Conservation (phyloP, 2,797 vertebrate genomes). For the Yasuhikotakia modesta region DNA sequence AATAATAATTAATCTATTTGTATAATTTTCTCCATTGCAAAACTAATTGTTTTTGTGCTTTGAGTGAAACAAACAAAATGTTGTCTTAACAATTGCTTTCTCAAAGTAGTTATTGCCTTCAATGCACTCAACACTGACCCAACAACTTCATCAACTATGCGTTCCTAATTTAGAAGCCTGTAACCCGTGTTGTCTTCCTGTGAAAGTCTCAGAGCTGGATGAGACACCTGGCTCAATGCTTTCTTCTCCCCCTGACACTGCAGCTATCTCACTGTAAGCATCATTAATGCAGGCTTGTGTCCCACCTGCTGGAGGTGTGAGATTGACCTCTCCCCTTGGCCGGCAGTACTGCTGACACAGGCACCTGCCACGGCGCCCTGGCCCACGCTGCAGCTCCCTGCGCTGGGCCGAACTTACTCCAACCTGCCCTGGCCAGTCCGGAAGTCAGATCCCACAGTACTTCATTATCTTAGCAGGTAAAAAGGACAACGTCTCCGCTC, state of each 20-base stretch:
- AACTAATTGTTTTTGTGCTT: slow-evolving; percentile 10
- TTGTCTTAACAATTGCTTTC: background rate
- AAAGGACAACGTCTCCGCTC: slow-evolving; percentile 31
- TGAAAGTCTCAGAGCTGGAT: slow-evolving; percentile 28
- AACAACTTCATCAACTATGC: slow-evolving; percentile 11
- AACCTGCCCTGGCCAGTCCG: slow-evolving; percentile 26
- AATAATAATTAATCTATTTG: background rate
- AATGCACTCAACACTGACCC: background rate
- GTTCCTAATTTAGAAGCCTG: slow-evolving; percentile 34
- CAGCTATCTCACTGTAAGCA: slow-evolving; percentile 53
- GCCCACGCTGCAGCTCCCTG: slow-evolving; percentile 39
- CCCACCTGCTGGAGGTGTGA: slow-evolving; percentile 63
- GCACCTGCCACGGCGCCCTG: slow-evolving; percentile 47
- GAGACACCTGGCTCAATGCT: slow-evolving; percentile 39
- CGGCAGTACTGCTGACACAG: slow-evolving; percentile 55
- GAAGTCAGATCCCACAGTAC: slow-evolving; percentile 37
- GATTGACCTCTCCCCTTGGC: slow-evolving; percentile 61
- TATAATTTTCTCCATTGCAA: background rate
- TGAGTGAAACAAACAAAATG: background rate
- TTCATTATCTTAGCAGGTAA: slow-evolving; percentile 40
- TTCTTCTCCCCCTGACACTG: slow-evolving; percentile 45
- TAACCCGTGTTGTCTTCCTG: slow-evolving; percentile 4
- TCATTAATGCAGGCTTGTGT: slow-evolving; percentile 58
- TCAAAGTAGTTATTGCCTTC: slow-evolving; percentile 1
- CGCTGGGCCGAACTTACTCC: slow-evolving; percentile 30